A percentile compares a stretch with the other conserved stretches of the same genome.
Conservation (phyloP, 2,113 vertebrate genomes). For the Pipa parva region DNA sequence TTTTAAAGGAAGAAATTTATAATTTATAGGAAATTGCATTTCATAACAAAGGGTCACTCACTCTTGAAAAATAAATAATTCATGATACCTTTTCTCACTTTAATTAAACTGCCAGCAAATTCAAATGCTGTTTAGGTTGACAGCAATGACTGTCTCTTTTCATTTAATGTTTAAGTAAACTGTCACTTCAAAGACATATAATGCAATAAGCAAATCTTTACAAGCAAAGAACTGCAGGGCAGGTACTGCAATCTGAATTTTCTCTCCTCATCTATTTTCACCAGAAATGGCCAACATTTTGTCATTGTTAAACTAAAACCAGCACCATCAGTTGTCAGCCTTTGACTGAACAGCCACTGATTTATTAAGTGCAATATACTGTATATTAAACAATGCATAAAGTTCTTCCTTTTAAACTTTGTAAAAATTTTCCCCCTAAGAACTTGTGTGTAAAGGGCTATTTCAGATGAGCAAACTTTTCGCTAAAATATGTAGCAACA, state of each 20-base stretch:
- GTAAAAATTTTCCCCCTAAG: too few relatives aligned
- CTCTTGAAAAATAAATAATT: not conserved
- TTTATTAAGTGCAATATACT: too few relatives aligned
- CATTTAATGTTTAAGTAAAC: not conserved
- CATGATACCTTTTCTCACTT: not conserved
- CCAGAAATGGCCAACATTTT: too few relatives aligned
- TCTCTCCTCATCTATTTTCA: too few relatives aligned
- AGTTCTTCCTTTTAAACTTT: too few relatives aligned
- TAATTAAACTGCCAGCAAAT: not conserved
- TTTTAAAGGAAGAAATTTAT: not conserved
- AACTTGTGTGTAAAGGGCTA: too few relatives aligned
- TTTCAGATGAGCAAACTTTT: too few relatives aligned
- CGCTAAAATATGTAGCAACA: too few relatives aligned
- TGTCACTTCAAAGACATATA: slow-evolving; percentile 1
- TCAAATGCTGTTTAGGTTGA: not conserved
- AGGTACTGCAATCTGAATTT: not conserved
- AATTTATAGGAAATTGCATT: not conserved
- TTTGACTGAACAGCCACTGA: too few relatives aligned
- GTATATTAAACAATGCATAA: too few relatives aligned
- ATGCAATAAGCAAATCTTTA: not conserved
- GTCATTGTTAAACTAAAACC: too few relatives aligned
- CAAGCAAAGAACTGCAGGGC: not conserved
- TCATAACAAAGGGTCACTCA: not conserved
- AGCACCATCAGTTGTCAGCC: too few relatives aligned
- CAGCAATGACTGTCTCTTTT: not conserved